Evolutionary conservation across 1,140 invertebrate species (phyloP), one percentile per base, ranked within the genome.

Genomic region (Papilio helenus): DNA sequence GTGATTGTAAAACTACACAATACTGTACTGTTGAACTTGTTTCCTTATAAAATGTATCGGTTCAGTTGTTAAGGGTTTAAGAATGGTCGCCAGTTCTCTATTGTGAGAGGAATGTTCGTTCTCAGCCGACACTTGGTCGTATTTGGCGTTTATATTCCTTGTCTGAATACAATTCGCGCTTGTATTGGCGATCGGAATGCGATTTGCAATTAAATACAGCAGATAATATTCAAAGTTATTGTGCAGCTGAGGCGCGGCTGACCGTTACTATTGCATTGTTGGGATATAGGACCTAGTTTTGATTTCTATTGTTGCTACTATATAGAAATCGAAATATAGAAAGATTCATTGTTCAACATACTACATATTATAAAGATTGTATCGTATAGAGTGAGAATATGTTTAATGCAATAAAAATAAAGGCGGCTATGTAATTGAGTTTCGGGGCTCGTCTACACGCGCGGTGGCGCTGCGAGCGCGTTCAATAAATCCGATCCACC

Each of bases 401-500:
- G 26, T 68, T 68, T 68, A 16, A 68, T 68, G 20, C 4, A 34
- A 68, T 68, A 68, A 68, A 68, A 65, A 65, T 65, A 65, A 65
- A 68, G 26, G 26, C 14, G 12, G n/a, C 34, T 39, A 39, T 49
- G 18, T 74, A 74, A 44, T 74, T 73, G 42, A 26, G 20, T 10
- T 26, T 42, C 44, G 39, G 72, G 10, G 73, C 5, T 49, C 46
- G 49, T 34, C 26, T 61, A 84, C 84, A 84, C 81, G 79, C 80
- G 76, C 29, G 42, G 5, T 55, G 51, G 76, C 86, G 84, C 84
- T 84, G 83, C 83, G 84, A 84, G 85, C 80, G 82, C 83, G 83
- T 83, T 49, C 76, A 82, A 87, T 89, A 89, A 89, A 87, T 89
- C 86, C 83, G 78, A 76, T 85, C 76, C 74, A 74, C 72, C 85